Percentiles rank a stretch among this genome's conserved stretches.
Conservation (phyloP, 2,888 invertebrate species). For the Aphidoletes aphidimyza region DNA sequence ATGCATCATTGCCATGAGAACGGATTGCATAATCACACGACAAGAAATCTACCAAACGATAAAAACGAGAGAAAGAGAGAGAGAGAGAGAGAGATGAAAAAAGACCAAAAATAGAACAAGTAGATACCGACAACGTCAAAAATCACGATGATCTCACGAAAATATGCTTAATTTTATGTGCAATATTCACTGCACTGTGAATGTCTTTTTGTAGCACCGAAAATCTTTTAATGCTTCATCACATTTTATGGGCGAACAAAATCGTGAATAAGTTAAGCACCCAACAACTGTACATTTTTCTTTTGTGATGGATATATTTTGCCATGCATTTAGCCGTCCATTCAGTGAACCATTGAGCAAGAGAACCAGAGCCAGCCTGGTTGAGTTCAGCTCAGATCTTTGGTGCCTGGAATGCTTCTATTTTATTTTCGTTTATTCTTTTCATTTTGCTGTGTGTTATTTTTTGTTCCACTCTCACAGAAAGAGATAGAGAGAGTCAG, state of each 20-base stretch:
- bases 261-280: constrained; percentile 12
- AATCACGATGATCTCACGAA: not conserved
- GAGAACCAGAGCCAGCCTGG: too few relatives aligned
- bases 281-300: not conserved
- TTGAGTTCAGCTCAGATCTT: too few relatives aligned
- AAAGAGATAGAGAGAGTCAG: too few relatives aligned
- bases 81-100: too few relatives aligned
- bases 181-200: not conserved
- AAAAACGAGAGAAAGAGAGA: not conserved
- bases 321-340: not conserved
- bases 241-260: not conserved
- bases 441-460: too few relatives aligned
- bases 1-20: not conserved
- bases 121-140: not conserved
- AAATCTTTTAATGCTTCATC: constrained; percentile 31
- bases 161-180: constrained; percentile 32
- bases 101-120: not conserved
- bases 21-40: not conserved
- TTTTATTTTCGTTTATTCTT: too few relatives aligned
- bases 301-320: constrained; percentile 8
- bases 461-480: too few relatives aligned
- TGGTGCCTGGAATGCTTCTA: too few relatives aligned
- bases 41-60: too few relatives aligned
- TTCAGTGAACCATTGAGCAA: not conserved
- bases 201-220: not conserved